A percentile compares a stretch with the other conserved stretches of the same genome.
phyloP scores from a whole-genome alignment of 2,888 invertebrate species.

The Mythimna loreyi region DNA sequence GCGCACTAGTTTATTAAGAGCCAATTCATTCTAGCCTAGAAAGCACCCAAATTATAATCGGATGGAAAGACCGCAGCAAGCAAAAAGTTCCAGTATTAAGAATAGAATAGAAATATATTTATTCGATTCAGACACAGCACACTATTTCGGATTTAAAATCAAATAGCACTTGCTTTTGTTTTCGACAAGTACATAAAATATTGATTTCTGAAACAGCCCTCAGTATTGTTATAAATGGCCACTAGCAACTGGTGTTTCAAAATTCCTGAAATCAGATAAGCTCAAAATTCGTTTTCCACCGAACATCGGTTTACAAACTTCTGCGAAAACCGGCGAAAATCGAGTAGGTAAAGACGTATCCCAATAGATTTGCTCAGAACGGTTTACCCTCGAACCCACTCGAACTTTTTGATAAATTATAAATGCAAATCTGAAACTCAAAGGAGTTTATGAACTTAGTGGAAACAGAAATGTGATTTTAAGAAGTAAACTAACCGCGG shows the following conservation, averaged over 20 bases:
- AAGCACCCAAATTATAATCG: too few species aligned
- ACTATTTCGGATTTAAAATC: too few species aligned
- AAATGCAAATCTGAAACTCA: slow-evolving; percentile 64
- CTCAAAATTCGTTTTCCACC: slow-evolving; percentile 11
- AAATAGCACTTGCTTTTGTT: too few species aligned
- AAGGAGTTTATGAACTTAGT: slow-evolving; percentile 47
- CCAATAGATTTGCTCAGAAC: slow-evolving; percentile 32
- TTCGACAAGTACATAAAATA: too few species aligned
- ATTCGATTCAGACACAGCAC: too few species aligned
- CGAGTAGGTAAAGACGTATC: slow-evolving; percentile 20
- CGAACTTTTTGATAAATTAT: slow-evolving; percentile 54
- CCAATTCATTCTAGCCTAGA: too few species aligned
- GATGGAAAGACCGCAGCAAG: too few species aligned
- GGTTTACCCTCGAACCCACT: slow-evolving; percentile 23
- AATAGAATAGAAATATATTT: too few species aligned
- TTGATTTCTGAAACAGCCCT: too few species aligned
- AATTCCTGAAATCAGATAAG: slow-evolving; percentile 19
- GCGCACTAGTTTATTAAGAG: too few species aligned
- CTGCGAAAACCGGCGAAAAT: slow-evolving; percentile 24
- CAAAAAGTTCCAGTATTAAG: too few species aligned
- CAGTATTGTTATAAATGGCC: background rate
- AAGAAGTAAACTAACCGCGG: slow-evolving; percentile 58
- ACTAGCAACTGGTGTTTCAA: background rate
- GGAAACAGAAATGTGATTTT: slow-evolving; percentile 48
- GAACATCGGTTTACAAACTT: slow-evolving; percentile 20